A percentile compares a stretch with the other conserved stretches of the same genome.
phyloP scores from a whole-genome alignment of 2,888 invertebrate species.

The Esperia sulphurella region DNA sequence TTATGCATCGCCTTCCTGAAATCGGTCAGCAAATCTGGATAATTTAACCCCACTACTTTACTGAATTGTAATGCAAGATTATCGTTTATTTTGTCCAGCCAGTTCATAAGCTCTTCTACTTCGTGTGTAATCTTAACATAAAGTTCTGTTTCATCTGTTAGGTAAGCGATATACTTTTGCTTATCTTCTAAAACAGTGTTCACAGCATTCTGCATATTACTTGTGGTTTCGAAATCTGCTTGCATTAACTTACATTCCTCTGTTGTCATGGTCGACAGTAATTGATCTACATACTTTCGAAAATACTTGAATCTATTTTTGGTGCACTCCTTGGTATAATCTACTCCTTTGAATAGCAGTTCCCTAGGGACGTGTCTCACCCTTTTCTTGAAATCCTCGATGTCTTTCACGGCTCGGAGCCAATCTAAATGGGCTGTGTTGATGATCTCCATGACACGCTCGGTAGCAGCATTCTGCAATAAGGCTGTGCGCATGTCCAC shows the following conservation, averaged over 20 bases:
- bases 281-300: conserved; percentile 16
- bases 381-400: conserved; percentile 29
- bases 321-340: conserved; percentile 28
- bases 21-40: conserved; percentile 17
- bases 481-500: conserved; percentile 22
- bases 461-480: conserved; percentile 11
- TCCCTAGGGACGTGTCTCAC: conserved; percentile 29
- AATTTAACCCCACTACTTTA: conserved; percentile 23
- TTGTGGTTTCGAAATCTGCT: conserved; percentile 23
- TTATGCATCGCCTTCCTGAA: conserved; percentile 25
- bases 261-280: conserved; percentile 12
- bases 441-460: conserved; percentile 23
- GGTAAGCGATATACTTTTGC: conserved; percentile 19
- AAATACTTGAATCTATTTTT: conserved; percentile 20
- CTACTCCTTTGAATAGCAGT: conserved; percentile 23
- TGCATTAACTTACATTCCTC: conserved; percentile 22
- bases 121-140: conserved; percentile 25
- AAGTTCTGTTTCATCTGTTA: conserved; percentile 33
- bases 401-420: conserved; percentile 33
- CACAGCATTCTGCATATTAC: conserved; percentile 28
- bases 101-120: conserved; percentile 37
- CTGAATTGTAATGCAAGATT: conserved; percentile 26
- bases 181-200: conserved; percentile 28
- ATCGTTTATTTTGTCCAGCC: conserved; percentile 36
- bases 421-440: conserved; percentile 29